These are phyloP conservation scores for Kryphioiulus occultus DNA, from an alignment of 2,888 invertebrate genomes.

Conservation along the genomic window DNA sequence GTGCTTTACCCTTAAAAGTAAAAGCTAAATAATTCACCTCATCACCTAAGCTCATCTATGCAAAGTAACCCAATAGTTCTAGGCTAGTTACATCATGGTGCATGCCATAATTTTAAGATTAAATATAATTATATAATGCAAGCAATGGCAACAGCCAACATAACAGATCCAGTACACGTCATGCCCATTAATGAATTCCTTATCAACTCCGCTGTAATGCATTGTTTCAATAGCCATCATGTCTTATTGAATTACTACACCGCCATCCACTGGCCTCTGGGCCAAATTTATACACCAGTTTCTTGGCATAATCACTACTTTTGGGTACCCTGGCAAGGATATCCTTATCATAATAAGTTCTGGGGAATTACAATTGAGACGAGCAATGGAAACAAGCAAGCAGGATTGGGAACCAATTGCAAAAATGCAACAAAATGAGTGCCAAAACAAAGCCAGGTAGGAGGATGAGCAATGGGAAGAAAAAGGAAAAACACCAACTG, in stretches of 20 bases:
- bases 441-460: not conserved
- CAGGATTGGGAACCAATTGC: not conserved
- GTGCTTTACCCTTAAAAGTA: too few relatives aligned
- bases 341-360: constrained; percentile 63
- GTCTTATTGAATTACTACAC: not conserved
- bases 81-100: too few relatives aligned
- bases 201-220: not conserved
- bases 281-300: constrained; percentile 62
- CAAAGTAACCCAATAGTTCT: too few relatives aligned
- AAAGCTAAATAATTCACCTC: too few relatives aligned
- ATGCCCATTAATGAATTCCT: not conserved
- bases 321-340: constrained; percentile 63
- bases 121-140: too few relatives aligned
- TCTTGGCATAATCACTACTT: constrained; percentile 62
- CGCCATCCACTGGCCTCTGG: constrained; percentile 63
- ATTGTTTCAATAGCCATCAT: not conserved
- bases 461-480: not conserved
- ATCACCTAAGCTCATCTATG: too few relatives aligned
- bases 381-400: not conserved
- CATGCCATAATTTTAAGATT: too few relatives aligned
- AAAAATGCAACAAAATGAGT: not conserved
- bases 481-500: constrained; percentile 31
- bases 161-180: too few relatives aligned
- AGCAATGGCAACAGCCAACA: too few relatives aligned
- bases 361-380: constrained; percentile 53